phyloP scores from a whole-genome alignment of 1,140 invertebrate species.

The Drosophila neocordata region DNA sequence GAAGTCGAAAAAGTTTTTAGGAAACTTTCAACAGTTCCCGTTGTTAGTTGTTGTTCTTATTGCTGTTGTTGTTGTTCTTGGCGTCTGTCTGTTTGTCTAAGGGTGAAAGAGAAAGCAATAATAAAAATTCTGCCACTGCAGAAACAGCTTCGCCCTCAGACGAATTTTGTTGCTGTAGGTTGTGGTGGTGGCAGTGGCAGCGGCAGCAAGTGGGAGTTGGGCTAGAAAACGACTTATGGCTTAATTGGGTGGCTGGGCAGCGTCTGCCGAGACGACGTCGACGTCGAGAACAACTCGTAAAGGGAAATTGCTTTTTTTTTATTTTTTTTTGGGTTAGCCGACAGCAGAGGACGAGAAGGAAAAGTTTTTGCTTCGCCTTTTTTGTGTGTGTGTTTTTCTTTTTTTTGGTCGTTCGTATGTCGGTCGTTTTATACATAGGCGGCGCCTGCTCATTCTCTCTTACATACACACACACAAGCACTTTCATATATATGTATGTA shows the following conservation, averaged over 20 bases:
- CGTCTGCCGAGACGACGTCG: slow-evolving; percentile 66
- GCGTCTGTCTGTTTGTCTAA: slow-evolving; percentile 40
- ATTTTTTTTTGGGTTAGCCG: slow-evolving; percentile 16
- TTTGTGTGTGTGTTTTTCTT: too few species aligned
- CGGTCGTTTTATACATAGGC: slow-evolving; percentile 50
- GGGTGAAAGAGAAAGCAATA: slow-evolving; percentile 29
- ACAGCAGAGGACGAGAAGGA: slow-evolving; percentile 12
- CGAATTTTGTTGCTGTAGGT: slow-evolving; percentile 79
- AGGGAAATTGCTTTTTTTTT: slow-evolving; percentile 70
- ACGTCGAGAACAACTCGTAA: slow-evolving; percentile 38
- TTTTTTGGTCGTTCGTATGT: slow-evolving; percentile 38
- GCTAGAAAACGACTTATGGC: slow-evolving; percentile 62
- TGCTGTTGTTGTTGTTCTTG: slow-evolving; percentile 43
- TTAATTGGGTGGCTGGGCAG: slow-evolving; percentile 80
- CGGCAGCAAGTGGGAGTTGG: slow-evolving; percentile 14
- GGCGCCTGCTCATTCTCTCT: slow-evolving; percentile 48
- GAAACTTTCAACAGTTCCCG: slow-evolving; percentile 46
- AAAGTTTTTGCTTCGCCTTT: slow-evolving; percentile 5
- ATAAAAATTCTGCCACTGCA: slow-evolving; percentile 23
- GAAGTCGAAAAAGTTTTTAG: slow-evolving; percentile 33
- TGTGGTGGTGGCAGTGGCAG: slow-evolving; percentile 46
- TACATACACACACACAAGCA: background rate
- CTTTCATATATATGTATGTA: slow-evolving; percentile 19
- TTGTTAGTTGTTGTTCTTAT: slow-evolving; percentile 20
- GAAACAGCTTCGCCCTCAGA: slow-evolving; percentile 58